Conservation (phyloP, 2,113 vertebrate species). For the Brienomyrus brachyistius region DNA sequence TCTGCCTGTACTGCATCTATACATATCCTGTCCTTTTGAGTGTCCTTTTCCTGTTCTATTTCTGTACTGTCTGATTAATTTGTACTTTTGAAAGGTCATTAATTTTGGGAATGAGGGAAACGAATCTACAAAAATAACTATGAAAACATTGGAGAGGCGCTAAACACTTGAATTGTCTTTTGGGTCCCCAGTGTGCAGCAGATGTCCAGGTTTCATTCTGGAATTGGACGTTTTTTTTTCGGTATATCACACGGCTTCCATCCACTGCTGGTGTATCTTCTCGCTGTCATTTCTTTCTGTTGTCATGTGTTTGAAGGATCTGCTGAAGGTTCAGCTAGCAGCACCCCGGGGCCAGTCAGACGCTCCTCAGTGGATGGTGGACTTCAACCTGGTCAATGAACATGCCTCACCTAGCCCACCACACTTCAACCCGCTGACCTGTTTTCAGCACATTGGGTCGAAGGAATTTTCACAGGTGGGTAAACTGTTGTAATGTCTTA, state of each 20-base stretch:
- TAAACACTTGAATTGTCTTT: neutral
- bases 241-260: neutral
- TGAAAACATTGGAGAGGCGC: neutral
- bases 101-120: conserved; percentile 33
- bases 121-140: conserved; percentile 18
- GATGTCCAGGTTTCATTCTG: neutral
- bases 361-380: conserved; percentile 39
- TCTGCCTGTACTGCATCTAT: conserved; percentile 32
- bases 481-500: conserved; percentile 21
- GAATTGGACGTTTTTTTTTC: conserved; percentile 26
- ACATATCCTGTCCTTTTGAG: conserved; percentile 31
- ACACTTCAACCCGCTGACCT: conserved; percentile 73
- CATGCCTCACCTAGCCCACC: conserved; percentile 30
- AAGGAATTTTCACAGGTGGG: conserved; percentile 78
- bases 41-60: conserved; percentile 37
- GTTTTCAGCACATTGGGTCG: conserved; percentile 63
- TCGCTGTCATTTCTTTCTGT: neutral
- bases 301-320: conserved; percentile 55
- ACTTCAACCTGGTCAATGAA: conserved; percentile 43
- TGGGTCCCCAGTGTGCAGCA: neutral
- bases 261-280: conserved; percentile 17
- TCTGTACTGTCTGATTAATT: conserved; percentile 44
- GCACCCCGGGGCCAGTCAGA: conserved; percentile 36
- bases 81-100: conserved; percentile 41
- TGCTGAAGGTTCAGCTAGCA: conserved; percentile 68